Base-by-base conservation (phyloP, 2,113 vertebrate species). In the Sinocyclocheilus anshuiensis region DNA sequence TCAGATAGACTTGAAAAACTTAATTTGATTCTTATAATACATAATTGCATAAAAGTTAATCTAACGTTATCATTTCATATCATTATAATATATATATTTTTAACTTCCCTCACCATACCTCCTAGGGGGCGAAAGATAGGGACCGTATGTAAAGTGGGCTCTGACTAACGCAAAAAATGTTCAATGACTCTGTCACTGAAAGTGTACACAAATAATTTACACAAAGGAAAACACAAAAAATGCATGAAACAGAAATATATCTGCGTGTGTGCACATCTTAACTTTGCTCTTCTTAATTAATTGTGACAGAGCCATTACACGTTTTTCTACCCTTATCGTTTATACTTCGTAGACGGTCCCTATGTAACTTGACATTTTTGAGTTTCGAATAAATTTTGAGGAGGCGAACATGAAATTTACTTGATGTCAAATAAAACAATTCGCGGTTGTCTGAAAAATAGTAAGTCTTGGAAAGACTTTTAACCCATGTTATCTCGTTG, bases 401-500 rank as follows among this genome's bases (percentile, higher is more conserved):
- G 20, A 42, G 9, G 69, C 9, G 11, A 42, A 72, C 10, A 12
- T 72, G 10, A 39, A 22, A 22, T 22, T 12, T 5, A 26, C 22
- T n/a, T 36, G 18, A 22, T 61, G 57, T n/a, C 57, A 61, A 22
- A n/a, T 61, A 61, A n/a, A 61, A 61, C 20, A 36, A 12, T 20
- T 22, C 29, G 26, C 1, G 10, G 4, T 42, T 79, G n/a, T 75
- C 20, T 36, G 29, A 33, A 42, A 55, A 24, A 84, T 45, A 72
- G 15, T 6, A 12, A 22, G 76, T 29, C 20, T 26, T 4, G 29
- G 2, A 42, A 84, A 90, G 88, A 88, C 42, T 42, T 42, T 42
- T 42, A 42, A 42, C 8, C 42, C 42, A 29, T 26, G 53, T 86
- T 84, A 89, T 79, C 84, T 83, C 84, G 82, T 85, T 84, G 88